Conservation (phyloP, 2,888 invertebrate species). For the Parnassius apollo region DNA sequence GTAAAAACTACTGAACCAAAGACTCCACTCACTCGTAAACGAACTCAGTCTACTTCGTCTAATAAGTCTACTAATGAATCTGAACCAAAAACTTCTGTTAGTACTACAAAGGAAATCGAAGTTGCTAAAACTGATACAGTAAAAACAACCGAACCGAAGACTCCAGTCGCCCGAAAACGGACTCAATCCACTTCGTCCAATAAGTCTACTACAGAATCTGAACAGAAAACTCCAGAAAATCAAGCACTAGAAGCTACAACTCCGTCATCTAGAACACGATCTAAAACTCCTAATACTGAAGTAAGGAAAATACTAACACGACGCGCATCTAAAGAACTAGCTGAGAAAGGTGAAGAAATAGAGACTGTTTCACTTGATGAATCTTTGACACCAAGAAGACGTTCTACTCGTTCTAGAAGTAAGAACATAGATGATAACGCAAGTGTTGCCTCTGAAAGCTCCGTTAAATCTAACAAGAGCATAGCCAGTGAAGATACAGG, state of each 20-base stretch:
- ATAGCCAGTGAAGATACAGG: conserved; percentile 46
- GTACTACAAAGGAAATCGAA: not conserved
- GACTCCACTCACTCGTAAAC: conserved; percentile 57
- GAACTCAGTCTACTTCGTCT: conserved; percentile 54
- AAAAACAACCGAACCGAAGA: conserved; percentile 41
- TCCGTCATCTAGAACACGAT: conserved; percentile 40
- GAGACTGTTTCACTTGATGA: conserved; percentile 45
- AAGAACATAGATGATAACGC: conserved; percentile 60
- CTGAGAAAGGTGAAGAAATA: conserved; percentile 52
- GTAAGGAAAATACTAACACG: conserved; percentile 62
- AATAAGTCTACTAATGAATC: conserved; percentile 43
- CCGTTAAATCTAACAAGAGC: conserved; percentile 51
- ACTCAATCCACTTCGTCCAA: conserved; percentile 53
- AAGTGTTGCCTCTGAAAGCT: conserved; percentile 59
- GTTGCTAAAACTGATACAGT: conserved; percentile 32
- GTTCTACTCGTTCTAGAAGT: conserved; percentile 46
- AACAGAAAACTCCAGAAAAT: conserved; percentile 47
- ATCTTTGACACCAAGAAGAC: conserved; percentile 53
- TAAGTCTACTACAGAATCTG: conserved; percentile 43
- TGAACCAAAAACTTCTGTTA: conserved; percentile 45
- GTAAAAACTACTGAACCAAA: conserved; percentile 50
- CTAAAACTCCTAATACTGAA: conserved; percentile 60
- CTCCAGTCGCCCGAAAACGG: conserved; percentile 57
- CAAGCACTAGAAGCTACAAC: conserved; percentile 27
- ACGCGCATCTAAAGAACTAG: conserved; percentile 62